phyloP scores from a whole-genome alignment of 1,140 invertebrate species.

The Megalopta genalis region DNA sequence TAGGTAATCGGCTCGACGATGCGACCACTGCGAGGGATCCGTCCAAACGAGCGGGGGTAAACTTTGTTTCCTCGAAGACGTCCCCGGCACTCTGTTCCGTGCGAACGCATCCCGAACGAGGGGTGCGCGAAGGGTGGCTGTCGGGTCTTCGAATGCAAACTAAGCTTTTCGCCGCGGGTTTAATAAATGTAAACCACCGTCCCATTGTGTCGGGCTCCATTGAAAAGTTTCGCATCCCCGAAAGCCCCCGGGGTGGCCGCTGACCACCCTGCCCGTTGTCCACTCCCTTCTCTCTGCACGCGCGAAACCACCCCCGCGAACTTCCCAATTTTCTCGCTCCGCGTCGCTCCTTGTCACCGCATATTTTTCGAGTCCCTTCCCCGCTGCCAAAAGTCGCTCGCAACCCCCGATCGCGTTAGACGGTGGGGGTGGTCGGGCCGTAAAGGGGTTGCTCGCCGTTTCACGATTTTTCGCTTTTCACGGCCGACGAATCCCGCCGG shows the following conservation, averaged over 20 bases:
- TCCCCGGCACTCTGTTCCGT: conserved; percentile 36
- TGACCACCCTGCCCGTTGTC: conserved; percentile 50
- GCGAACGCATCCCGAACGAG: conserved; percentile 44
- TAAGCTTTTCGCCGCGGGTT: conserved; percentile 68
- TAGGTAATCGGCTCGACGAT: conserved; percentile 40
- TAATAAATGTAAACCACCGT: conserved; percentile 72
- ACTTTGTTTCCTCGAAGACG: conserved; percentile 44
- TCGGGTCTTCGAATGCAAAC: conserved; percentile 63
- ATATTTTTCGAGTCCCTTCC: background rate
- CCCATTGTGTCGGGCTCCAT: conserved; percentile 70
- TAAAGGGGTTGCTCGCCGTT: background rate
- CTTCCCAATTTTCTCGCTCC: conserved; percentile 58
- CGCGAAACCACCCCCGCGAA: conserved; percentile 51
- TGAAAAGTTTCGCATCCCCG: conserved; percentile 68
- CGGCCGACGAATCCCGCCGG: background rate
- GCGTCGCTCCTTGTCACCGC: conserved; percentile 1
- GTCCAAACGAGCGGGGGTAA: conserved; percentile 38
- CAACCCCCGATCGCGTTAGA: background rate
- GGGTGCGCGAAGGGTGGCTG: too few relatives aligned
- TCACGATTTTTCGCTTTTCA: background rate
- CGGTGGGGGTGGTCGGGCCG: background rate
- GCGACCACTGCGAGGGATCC: conserved; percentile 9
- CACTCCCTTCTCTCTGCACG: conserved; percentile 44
- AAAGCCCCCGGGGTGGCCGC: conserved; percentile 59
- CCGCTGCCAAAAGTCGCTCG: too few relatives aligned